Base-by-base conservation (phyloP, 2,888 invertebrate genomes). In the Adelognathus sp. region DNA sequence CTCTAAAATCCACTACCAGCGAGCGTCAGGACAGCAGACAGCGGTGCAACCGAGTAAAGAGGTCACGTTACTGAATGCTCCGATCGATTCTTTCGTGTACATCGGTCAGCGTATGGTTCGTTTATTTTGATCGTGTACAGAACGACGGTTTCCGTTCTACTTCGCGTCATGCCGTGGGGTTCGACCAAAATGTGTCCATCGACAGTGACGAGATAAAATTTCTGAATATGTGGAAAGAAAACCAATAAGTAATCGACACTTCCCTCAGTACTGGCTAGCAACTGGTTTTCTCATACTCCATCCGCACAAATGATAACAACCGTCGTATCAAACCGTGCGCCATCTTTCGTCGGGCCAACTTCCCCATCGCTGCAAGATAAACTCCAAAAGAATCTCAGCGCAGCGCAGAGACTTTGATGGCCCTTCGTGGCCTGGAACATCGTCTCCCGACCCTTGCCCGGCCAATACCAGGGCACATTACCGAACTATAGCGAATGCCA, bases 321-420 rank as follows among this genome's bases (percentile, higher is more conserved):
- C 44, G 41, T 31, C 24, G 39, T 46, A 61, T 83, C 14, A 9
- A 54, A 54, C 86, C 85, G 3, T 18, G 54, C 54, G 16, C 14
- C 31, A 82, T 77, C 82, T 81, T 84, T 83, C 64, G 77, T 81
- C 83, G 63, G 21, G 36, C 27, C 36, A 41, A 14, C 67, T 85
- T 85, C 83, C n/a, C 86, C 88, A 86, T 86, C 83, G 82, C 77
- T 82, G 83, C 80, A 85, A 87, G 88, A 88, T 88, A 87, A 87
- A 88, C 88, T 86, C 85, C 85, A 84, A 88, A 88, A 87, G 89
- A 89, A 88, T 89, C 86, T 86, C 84, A 83, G 83, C 85, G 84
- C 82, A 71, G 46, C 39, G 14, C 41, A 3, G 18, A 58, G 84
- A 82, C 83, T 87, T 88, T 87, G 86, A 86, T 81, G 86, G 79